These are phyloP conservation scores for Eurytoma californica DNA, from an alignment of 2,888 invertebrate genomes.

Conservation along the genomic window DNA sequence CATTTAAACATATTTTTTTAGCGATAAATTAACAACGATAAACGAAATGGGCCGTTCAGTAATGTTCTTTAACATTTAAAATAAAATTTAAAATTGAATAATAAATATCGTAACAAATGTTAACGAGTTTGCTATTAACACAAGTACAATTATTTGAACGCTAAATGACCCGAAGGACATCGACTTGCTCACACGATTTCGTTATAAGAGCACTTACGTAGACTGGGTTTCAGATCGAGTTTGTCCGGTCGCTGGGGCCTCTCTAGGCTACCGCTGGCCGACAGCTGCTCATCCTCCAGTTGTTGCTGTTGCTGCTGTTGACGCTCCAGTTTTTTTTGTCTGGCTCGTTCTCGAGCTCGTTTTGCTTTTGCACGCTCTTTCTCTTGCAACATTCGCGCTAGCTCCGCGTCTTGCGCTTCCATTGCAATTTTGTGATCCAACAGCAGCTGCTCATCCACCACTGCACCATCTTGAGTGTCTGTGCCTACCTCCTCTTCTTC, in stretches of 20 bases:
- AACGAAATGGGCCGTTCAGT: not conserved
- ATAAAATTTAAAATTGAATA: not conserved
- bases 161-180: too few species aligned
- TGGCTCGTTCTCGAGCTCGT: conserved; percentile 82
- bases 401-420: conserved; percentile 87
- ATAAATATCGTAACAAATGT: too few species aligned
- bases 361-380: conserved; percentile 83
- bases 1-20: too few species aligned
- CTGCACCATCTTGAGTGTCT: conserved; percentile 75
- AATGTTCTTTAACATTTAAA: not conserved
- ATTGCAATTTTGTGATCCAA: conserved; percentile 83
- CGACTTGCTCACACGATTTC: not conserved
- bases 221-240: conserved; percentile 65
- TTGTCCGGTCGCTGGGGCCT: conserved; percentile 71
- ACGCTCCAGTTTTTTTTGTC: conserved; percentile 71
- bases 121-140: too few species aligned
- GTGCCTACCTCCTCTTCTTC: conserved; percentile 82
- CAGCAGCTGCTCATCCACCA: conserved; percentile 66
- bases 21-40: not conserved
- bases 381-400: conserved; percentile 86
- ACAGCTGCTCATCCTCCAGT: conserved; percentile 69
- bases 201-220: conserved; percentile 40
- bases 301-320: conserved; percentile 79
- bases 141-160: too few species aligned
- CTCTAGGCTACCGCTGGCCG: conserved; percentile 62